A percentile compares a stretch with the other conserved stretches of the same genome.
phyloP scores from a whole-genome alignment of 2,888 invertebrate genomes.

The Axea sp. region DNA sequence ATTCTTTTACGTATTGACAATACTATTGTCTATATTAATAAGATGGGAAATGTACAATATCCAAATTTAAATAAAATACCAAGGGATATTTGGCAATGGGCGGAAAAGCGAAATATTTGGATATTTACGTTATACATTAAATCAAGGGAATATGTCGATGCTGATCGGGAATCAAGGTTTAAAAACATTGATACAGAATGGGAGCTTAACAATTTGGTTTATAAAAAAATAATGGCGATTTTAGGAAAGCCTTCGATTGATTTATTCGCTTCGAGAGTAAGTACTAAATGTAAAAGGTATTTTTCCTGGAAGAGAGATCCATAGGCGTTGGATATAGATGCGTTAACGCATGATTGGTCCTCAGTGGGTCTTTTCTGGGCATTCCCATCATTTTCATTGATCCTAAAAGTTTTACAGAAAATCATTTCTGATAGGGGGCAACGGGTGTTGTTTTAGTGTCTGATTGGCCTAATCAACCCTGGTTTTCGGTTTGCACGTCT shows the following conservation, averaged over 20 bases:
- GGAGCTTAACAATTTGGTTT: neutral
- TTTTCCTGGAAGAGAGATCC: conserved; percentile 48
- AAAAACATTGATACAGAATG: too few species aligned
- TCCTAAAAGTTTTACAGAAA: neutral
- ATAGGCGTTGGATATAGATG: conserved; percentile 23
- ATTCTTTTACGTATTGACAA: conserved; percentile 59
- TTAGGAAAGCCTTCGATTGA: neutral
- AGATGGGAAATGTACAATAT: conserved; percentile 44
- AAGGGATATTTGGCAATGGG: too few species aligned
- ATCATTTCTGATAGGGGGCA: too few species aligned
- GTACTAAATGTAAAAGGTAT: conserved; percentile 22
- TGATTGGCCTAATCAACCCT: too few species aligned
- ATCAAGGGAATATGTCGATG: too few species aligned
- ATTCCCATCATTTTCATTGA: conserved; percentile 45
- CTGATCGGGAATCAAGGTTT: too few species aligned
- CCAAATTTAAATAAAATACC: too few species aligned
- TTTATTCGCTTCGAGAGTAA: conserved; percentile 1
- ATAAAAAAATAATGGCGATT: neutral
- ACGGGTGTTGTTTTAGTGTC: too few species aligned
- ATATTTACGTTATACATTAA: conserved; percentile 21
- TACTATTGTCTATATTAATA: conserved; percentile 62
- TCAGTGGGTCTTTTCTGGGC: conserved; percentile 42
- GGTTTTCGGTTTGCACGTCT: too few species aligned
- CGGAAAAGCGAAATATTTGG: conserved; percentile 42
- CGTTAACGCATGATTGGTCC: conserved; percentile 47